Evolutionary conservation across 2,888 invertebrate genomes (phyloP).

Genomic region (Xylota sylvarum): DNA sequence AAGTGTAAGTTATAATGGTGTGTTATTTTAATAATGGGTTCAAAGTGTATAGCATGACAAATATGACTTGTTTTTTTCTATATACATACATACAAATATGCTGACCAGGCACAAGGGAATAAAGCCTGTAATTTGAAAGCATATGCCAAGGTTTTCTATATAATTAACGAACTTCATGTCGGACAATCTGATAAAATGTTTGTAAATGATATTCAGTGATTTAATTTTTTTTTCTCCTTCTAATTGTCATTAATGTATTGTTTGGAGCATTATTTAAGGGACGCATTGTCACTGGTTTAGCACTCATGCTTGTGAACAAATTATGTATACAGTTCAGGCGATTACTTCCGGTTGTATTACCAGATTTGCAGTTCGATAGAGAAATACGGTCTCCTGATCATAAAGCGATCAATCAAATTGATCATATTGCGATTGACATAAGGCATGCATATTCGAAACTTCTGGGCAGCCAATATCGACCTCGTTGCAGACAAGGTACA

Average conservation of each 20-base stretch:
- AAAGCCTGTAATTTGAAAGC: background rate
- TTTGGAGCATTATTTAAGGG: background rate
- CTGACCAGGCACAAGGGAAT: background rate
- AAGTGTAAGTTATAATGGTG: background rate
- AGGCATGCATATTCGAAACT: no score
- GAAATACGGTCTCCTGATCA: no score
- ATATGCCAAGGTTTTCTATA: background rate
- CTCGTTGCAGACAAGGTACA: no score
- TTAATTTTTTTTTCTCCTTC: background rate
- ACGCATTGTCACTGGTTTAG: background rate
- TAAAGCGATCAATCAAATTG: no score
- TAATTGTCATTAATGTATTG: background rate
- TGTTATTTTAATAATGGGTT: background rate
- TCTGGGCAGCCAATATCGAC: no score
- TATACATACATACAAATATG: background rate
- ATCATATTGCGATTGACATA: no score
- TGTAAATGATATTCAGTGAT: background rate
- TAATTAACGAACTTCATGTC: conserved; percentile 8
- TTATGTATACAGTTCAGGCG: background rate
- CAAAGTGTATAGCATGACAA: background rate
- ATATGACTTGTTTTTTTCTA: background rate
- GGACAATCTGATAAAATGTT: conserved; percentile 1
- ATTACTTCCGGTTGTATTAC: no score
- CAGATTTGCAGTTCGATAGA: no score
- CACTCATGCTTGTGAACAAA: background rate